Evolutionary conservation across 2,113 vertebrate genomes (phyloP), one percentile per base, ranked within the genome.

Genomic region (Bubo blakistoni): DNA sequence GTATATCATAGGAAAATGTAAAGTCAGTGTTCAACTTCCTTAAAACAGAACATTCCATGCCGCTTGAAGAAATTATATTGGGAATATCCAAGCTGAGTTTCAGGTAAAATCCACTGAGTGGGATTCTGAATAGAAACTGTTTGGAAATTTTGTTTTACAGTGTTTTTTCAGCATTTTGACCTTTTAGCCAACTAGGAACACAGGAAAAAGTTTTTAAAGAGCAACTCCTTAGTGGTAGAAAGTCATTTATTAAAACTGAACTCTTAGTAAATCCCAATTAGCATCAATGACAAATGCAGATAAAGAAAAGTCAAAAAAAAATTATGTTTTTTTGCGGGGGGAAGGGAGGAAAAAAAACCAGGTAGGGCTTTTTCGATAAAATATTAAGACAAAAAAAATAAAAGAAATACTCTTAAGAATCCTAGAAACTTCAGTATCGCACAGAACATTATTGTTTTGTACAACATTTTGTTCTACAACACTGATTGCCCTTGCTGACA

Each of bases 261-360:
- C 20, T 54, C n/a, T 58, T 26, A 52, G 7, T 44, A 91, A 74
- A 87, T 38, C 29, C 76, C 5, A 38, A 66, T 49, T 7, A 27
- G 34, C 4, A 58, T 30, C 27, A 92, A 38, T 81, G 15, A 73
- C 16, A 78, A 79, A 76, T 14, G 12, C 8, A 55, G 14, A 83
- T 13, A 12, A 87, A 69, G 26, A 69, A 40, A 3, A 66, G 9
- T 27, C 2, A 2, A 88, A 90, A 91, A 61, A 14, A 20, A 6
- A 6, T 49, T 15, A 27, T 11, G 5, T 42, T 74, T 67, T 79
- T 54, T 40, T 1, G 2, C 20, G 4, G 4, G 3, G 4, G 7
- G 7, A 27, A 14, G 54, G 2, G 4, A 12, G 4, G 10, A 74
- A 69, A 40, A 72, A 11, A 92, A 76, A 78, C 79, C 9, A 87